These are phyloP conservation scores for Nannobrachium achirus DNA, from an alignment of 2,113 vertebrate genomes.

Conservation along the genomic window DNA sequence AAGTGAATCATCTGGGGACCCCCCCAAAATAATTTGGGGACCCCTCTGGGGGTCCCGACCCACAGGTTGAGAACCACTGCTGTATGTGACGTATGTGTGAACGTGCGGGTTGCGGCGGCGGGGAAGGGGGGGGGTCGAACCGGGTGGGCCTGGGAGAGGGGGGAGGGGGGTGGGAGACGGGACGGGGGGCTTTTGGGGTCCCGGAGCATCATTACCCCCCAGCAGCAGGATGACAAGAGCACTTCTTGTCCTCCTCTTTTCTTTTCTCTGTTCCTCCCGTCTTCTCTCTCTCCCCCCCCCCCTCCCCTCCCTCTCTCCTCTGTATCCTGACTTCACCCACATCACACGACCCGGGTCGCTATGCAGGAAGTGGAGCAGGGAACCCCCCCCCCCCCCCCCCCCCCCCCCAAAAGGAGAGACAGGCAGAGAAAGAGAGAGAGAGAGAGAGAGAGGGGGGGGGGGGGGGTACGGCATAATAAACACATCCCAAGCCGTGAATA, in stretches of 20 bases:
- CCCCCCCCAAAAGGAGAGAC: background rate
- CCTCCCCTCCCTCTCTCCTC: too few relatives aligned
- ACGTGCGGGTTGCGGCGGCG: constrained; percentile 47
- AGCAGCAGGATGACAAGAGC: constrained; percentile 25
- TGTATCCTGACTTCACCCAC: constrained; percentile 42
- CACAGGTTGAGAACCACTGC: too few relatives aligned
- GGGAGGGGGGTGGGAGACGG: constrained; percentile 5
- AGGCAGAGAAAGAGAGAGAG: background rate
- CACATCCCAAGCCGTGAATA: constrained; percentile 43
- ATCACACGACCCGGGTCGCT: constrained; percentile 36
- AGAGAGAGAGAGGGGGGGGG: constrained; percentile 9
- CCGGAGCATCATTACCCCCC: constrained; percentile 3
- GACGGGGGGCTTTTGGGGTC: constrained; percentile 11
- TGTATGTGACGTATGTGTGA: constrained; percentile 65
- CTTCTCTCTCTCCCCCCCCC: too few relatives aligned
- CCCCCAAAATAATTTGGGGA: too few relatives aligned
- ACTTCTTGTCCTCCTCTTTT: constrained; percentile 12
- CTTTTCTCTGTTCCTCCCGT: constrained; percentile 1
- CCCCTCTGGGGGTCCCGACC: too few relatives aligned
- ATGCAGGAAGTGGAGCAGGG: constrained; percentile 13
- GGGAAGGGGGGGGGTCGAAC: constrained; percentile 14
- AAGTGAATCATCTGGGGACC: too few relatives aligned
- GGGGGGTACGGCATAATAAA: constrained; percentile 25
- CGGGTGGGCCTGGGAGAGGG: background rate
- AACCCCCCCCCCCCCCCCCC: background rate